Percentiles rank a stretch among this genome's conserved stretches.
Conservation (phyloP, 2,113 vertebrate genomes). For the Formicarius rufipectus region DNA sequence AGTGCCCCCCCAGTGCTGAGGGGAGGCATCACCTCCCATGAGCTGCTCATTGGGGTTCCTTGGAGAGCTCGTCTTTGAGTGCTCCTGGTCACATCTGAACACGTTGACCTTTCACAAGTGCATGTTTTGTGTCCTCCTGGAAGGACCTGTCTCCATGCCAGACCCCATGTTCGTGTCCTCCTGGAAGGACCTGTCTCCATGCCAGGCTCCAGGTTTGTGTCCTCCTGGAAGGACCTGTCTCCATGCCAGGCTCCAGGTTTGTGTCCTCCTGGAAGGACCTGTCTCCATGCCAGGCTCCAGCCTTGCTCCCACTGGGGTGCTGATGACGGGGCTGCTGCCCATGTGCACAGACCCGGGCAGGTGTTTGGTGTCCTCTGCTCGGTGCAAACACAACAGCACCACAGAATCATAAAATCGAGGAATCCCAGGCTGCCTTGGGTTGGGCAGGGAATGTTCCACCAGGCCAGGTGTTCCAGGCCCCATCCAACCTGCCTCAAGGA, state of each 20-base stretch:
- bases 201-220: neutral
- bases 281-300: neutral
- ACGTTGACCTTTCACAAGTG: neutral
- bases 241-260: neutral
- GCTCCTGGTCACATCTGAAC: too few species aligned
- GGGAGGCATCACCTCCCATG: neutral
- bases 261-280: neutral
- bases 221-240: neutral
- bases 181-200: neutral
- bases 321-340: too few species aligned
- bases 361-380: neutral
- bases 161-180: neutral
- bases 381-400: neutral
- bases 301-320: neutral
- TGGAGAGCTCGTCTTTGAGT: too few species aligned
- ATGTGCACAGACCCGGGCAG: rapidly evolving
- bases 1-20: neutral
- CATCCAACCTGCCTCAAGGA: neutral
- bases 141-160: neutral
- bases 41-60: too few species aligned
- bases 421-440: neutral
- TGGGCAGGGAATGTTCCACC: neutral
- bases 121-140: neutral
- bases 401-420: neutral
- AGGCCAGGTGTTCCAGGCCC: rapidly evolving